These are phyloP conservation scores for Loris lydekkerianus DNA, from an alignment of 2,797 vertebrate genomes.

Conservation along the genomic window DNA sequence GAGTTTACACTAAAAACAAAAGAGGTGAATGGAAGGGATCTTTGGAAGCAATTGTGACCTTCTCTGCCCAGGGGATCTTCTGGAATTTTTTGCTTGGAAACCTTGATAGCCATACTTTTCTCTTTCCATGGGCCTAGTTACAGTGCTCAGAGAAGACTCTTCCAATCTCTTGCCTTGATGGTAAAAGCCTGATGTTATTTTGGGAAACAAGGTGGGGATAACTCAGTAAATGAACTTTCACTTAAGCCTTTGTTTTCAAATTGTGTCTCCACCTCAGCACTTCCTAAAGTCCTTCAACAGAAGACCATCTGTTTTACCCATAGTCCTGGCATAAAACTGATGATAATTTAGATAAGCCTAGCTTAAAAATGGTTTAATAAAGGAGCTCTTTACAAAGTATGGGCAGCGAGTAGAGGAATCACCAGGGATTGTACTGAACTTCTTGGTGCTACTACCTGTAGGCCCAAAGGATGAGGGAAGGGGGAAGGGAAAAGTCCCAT, in stretches of 20 bases:
- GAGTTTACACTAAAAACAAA: neutral
- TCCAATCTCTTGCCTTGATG: neutral
- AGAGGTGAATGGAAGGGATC: neutral
- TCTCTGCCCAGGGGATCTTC: neutral
- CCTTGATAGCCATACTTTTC: neutral
- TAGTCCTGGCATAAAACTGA: neutral
- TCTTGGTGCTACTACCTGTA: neutral
- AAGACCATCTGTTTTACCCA: neutral
- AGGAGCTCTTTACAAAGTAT: neutral
- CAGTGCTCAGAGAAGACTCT: neutral
- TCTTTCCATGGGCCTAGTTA: neutral
- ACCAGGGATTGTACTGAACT: too few species aligned
- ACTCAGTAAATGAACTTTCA: neutral
- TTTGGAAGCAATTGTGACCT: neutral
- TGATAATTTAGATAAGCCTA: neutral
- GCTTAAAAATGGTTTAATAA: conserved; percentile 5
- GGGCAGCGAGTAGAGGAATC: neutral
- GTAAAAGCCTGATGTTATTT: neutral
- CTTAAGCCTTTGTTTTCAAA: conserved; percentile 16
- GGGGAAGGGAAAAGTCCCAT: neutral
- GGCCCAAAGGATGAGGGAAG: neutral
- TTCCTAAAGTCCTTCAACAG: neutral
- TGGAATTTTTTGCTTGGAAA: neutral
- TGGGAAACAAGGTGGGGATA: neutral
- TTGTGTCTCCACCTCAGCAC: neutral